Percentiles rank a stretch among this genome's conserved stretches.
These are phyloP conservation scores for Rhinolophus ferrumequinum DNA, from an alignment of 2,113 vertebrate genomes.

Conservation along the genomic window DNA sequence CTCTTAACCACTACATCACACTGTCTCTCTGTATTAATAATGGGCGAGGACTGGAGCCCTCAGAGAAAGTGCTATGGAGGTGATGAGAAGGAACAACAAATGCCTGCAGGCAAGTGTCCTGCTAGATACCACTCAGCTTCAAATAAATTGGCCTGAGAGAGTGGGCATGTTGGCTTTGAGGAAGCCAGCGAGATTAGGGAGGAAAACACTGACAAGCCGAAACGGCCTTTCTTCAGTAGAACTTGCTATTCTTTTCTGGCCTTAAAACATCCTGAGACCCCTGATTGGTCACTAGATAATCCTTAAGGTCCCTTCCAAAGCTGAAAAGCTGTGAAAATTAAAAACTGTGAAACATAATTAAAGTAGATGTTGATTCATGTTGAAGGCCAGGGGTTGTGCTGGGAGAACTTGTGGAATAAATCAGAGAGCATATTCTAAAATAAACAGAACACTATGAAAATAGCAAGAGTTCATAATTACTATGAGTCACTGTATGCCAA, in stretches of 20 bases:
- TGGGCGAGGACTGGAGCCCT: not conserved
- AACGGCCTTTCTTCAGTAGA: constrained; percentile 10
- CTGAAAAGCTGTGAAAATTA: constrained; percentile 51
- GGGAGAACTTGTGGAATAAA: constrained; percentile 59
- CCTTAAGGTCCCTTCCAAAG: constrained; percentile 56
- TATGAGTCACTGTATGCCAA: constrained; percentile 59
- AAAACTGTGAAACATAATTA: constrained; percentile 59
- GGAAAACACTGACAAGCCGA: not conserved
- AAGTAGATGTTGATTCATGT: constrained; percentile 50
- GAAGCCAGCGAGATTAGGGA: not conserved
- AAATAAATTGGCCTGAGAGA: not conserved
- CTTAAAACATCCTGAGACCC: not conserved
- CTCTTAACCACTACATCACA: not conserved
- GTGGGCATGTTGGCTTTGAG: not conserved
- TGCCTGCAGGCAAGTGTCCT: not conserved
- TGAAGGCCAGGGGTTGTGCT: constrained; percentile 47
- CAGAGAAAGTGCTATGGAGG: not conserved
- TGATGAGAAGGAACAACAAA: not conserved
- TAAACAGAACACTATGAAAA: constrained; percentile 69
- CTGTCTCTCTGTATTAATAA: not conserved
- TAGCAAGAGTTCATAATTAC: constrained; percentile 66
- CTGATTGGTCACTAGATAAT: constrained; percentile 43
- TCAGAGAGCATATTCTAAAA: constrained; percentile 63
- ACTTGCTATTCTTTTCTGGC: constrained; percentile 21
- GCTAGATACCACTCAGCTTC: not conserved